phyloP scores from a whole-genome alignment of 2,888 invertebrate species.

The Pollenia labialis region DNA sequence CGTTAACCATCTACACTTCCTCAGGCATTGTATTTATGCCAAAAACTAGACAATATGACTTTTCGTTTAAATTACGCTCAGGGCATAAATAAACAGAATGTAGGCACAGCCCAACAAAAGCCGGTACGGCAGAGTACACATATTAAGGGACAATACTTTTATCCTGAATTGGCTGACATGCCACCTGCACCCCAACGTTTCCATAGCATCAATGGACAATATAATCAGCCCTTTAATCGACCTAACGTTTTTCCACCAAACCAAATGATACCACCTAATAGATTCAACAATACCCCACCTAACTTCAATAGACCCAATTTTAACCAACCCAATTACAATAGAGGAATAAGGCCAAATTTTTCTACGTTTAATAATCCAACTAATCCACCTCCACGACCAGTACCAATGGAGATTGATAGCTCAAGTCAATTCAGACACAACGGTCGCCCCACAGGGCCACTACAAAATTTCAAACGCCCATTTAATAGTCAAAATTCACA shows the following conservation, averaged over 20 bases:
- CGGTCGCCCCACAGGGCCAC: neutral
- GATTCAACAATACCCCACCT: no score
- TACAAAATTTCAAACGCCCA: neutral
- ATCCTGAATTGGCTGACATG: conserved; percentile 28
- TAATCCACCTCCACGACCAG: no score
- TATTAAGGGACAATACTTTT: neutral
- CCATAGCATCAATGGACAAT: no score
- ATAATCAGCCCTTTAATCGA: no score
- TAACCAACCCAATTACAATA: no score
- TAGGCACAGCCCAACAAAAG: neutral
- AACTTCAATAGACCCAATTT: no score
- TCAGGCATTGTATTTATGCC: conserved; percentile 34
- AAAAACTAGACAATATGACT: no score
- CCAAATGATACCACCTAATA: no score
- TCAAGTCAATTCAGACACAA: neutral
- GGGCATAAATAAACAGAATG: neutral
- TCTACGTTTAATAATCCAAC: no score
- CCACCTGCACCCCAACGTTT: neutral
- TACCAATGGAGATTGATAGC: neutral
- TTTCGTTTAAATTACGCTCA: conserved; percentile 5
- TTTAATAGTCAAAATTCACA: neutral
- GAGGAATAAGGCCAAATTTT: no score
- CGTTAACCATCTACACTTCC: neutral
- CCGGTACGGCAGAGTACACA: neutral
- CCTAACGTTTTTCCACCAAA: no score